Percentiles rank a stretch among this genome's conserved stretches.
Evolutionary conservation across 1,140 invertebrate species (phyloP).

Genomic region (Anadara kagoshimensis): DNA sequence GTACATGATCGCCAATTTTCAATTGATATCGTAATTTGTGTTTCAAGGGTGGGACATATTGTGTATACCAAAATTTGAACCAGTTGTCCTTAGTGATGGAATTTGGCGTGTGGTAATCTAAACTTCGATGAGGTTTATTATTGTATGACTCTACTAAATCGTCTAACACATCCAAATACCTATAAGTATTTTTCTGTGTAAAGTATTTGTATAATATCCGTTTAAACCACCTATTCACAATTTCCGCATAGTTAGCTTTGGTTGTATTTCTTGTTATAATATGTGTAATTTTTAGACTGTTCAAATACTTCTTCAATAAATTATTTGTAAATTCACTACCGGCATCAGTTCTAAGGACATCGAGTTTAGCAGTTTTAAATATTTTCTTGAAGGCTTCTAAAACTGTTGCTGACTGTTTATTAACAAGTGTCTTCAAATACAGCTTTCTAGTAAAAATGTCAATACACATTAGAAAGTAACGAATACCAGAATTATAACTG

Average conservation of each 20-base stretch:
- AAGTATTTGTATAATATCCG: slow-evolving; percentile 21
- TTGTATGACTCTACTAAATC: slow-evolving; percentile 15
- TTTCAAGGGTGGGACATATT: too few species aligned
- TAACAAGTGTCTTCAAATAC: slow-evolving; percentile 9
- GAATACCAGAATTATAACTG: too few species aligned
- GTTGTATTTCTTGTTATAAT: slow-evolving; percentile 19
- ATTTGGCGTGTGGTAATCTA: too few species aligned
- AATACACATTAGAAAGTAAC: too few species aligned
- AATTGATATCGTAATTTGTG: slow-evolving; percentile 1
- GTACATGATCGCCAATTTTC: slow-evolving; percentile 32
- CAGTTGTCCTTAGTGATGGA: too few species aligned
- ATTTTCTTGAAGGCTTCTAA: slow-evolving; percentile 19
- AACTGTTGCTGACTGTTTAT: slow-evolving; percentile 8
- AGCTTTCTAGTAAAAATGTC: slow-evolving; percentile 25
- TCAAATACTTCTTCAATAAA: slow-evolving; percentile 6
- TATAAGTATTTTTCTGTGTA: slow-evolving; percentile 25
- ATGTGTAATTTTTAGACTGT: neutral
- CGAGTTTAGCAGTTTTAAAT: neutral
- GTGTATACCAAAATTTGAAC: too few species aligned
- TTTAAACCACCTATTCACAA: neutral
- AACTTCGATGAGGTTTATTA: too few species aligned
- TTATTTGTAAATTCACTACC: slow-evolving; percentile 27
- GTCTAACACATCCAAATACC: slow-evolving; percentile 5
- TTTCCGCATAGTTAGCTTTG: slow-evolving; percentile 16
- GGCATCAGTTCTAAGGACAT: neutral